Evolutionary conservation across 2,888 invertebrate species (phyloP).

Genomic region (Hermodice carunculata): DNA sequence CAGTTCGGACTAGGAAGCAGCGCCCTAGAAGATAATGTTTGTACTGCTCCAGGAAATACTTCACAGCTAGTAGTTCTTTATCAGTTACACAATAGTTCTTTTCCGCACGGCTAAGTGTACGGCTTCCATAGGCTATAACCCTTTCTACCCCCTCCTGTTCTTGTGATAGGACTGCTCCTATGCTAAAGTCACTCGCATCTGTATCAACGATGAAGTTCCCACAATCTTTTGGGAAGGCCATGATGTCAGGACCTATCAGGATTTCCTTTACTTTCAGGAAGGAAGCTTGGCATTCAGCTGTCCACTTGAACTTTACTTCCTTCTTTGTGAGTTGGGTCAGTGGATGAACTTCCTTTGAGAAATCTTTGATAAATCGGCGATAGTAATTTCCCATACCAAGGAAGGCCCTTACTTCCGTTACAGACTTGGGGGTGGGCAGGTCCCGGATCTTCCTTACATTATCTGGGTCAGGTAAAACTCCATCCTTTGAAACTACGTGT

Average conservation of each 20-base stretch:
- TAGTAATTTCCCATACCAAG: slow-evolving; percentile 43
- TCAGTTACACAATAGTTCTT: slow-evolving; percentile 32
- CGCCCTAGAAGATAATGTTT: slow-evolving; percentile 41
- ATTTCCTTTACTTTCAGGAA: slow-evolving; percentile 14
- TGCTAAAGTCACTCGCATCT: slow-evolving; percentile 27
- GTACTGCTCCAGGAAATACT: slow-evolving; percentile 40
- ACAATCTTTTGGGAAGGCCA: slow-evolving; percentile 10
- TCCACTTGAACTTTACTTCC: slow-evolving; percentile 9
- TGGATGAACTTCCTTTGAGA: slow-evolving; percentile 29
- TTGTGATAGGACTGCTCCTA: slow-evolving; percentile 33
- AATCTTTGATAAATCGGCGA: slow-evolving; percentile 34
- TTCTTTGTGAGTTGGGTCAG: slow-evolving; percentile 72
- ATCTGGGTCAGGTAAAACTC: background rate
- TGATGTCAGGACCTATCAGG: slow-evolving; percentile 23
- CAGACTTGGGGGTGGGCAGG: slow-evolving; percentile 29
- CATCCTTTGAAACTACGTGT: slow-evolving; percentile 7
- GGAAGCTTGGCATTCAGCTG: slow-evolving; percentile 9
- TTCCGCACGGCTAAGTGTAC: slow-evolving; percentile 18
- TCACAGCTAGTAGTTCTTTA: slow-evolving; percentile 28
- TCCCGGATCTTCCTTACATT: slow-evolving; percentile 23
- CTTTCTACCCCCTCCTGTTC: slow-evolving; percentile 23
- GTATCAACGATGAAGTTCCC: slow-evolving; percentile 25
- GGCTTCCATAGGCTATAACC: slow-evolving; percentile 27
- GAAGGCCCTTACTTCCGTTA: slow-evolving; percentile 33
- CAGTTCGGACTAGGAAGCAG: slow-evolving; percentile 39